Evolutionary conservation across 2,113 vertebrate species (phyloP).

Genomic region (Heterotis niloticus): DNA sequence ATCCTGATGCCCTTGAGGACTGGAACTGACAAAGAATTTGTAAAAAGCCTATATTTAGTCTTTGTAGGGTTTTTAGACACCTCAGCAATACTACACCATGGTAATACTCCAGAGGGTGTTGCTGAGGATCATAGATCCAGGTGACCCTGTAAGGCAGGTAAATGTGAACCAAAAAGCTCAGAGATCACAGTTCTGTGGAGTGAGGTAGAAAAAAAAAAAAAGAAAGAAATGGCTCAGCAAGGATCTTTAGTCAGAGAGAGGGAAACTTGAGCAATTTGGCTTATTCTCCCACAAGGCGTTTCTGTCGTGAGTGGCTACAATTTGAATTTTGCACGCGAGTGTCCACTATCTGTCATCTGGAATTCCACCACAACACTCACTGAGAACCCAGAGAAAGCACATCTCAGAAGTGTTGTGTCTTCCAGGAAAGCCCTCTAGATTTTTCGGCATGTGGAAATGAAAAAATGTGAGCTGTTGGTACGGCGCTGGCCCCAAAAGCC

Average conservation of each 20-base stretch:
- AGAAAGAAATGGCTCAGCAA: background rate
- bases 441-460: background rate
- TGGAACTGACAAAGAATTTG: too few species aligned
- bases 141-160: background rate
- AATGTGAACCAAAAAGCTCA: background rate
- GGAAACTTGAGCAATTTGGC: background rate
- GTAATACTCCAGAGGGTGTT: background rate
- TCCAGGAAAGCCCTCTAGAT: conserved; percentile 19
- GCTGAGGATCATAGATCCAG: background rate
- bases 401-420: background rate
- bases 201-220: too few species aligned
- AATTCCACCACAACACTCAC: conserved; percentile 19
- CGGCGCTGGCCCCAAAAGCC: background rate
- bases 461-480: background rate
- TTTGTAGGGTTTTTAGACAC: too few species aligned
- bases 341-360: conserved; percentile 14
- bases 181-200: background rate
- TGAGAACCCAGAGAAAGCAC: conserved; percentile 6
- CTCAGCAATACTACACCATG: background rate
- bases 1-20: too few species aligned
- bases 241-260: background rate
- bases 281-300: background rate
- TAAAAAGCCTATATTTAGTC: too few species aligned
- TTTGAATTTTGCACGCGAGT: conserved; percentile 14
- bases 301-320: background rate